Percentiles rank a stretch among this genome's conserved stretches.
These are phyloP conservation scores for Microctenopoma stevenorrisi DNA, from an alignment of 2,797 vertebrate genomes.

Conservation along the genomic window DNA sequence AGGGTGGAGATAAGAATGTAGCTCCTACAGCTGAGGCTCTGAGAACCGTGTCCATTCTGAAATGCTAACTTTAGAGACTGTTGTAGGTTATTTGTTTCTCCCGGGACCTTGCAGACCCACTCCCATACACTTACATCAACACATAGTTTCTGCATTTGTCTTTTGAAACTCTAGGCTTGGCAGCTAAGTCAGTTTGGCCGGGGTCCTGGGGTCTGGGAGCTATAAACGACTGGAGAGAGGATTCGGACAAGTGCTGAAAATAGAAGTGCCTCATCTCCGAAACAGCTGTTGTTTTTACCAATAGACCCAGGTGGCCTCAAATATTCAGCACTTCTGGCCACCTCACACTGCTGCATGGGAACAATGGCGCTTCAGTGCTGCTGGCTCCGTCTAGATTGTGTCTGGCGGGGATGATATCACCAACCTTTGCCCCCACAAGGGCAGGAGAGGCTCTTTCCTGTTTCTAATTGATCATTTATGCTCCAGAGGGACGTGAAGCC, in stretches of 20 bases:
- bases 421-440: conserved; percentile 58
- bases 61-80: conserved; percentile 71
- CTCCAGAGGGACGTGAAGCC: conserved; percentile 46
- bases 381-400: conserved; percentile 55
- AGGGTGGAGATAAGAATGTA: conserved; percentile 46
- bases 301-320: conserved; percentile 91
- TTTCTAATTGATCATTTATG: conserved; percentile 57
- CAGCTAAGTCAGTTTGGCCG: conserved; percentile 69
- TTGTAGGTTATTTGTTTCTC: conserved; percentile 35
- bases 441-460: conserved; percentile 76
- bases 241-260: conserved; percentile 87
- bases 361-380: conserved; percentile 62
- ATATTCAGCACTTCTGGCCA: conserved; percentile 71
- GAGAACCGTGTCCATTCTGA: conserved; percentile 43
- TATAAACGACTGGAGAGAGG: conserved; percentile 75
- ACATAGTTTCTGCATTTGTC: conserved; percentile 80
- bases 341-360: conserved; percentile 62
- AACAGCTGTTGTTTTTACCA: conserved; percentile 98
- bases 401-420: conserved; percentile 73
- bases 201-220: conserved; percentile 78
- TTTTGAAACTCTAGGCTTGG: conserved; percentile 76
- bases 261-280: conserved; percentile 92
- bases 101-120: conserved; percentile 55
- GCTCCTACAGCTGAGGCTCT: conserved; percentile 46
- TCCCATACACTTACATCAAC: conserved; percentile 82